Conservation (phyloP, 2,888 invertebrate genomes). For the Cylloceria caligata region DNA sequence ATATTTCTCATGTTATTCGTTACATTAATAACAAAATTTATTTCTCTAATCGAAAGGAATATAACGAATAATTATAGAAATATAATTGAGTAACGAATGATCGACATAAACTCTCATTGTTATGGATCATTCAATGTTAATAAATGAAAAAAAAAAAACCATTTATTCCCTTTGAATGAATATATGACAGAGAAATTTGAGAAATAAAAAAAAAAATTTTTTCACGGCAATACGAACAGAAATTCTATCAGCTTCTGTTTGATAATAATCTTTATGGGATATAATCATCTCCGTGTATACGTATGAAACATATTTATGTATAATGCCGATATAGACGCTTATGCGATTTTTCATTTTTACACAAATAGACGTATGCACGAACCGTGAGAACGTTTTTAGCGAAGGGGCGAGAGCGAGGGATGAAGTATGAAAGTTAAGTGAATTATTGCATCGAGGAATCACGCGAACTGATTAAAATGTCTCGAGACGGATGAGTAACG, state of each 20-base stretch:
- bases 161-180: background rate
- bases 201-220: background rate
- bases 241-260: background rate
- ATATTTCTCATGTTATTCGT: background rate
- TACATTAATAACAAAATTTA: background rate
- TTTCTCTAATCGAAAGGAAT: background rate
- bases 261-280: constrained; percentile 18
- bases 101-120: background rate
- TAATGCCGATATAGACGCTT: constrained; percentile 36
- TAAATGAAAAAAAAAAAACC: background rate
- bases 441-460: constrained; percentile 3
- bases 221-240: background rate
- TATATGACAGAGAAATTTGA: background rate
- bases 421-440: constrained; percentile 22
- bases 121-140: background rate
- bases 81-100: background rate
- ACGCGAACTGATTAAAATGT: background rate
- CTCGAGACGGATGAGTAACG: background rate
- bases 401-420: constrained; percentile 47
- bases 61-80: background rate
- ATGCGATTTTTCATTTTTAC: constrained; percentile 20
- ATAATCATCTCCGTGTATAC: constrained; percentile 3
- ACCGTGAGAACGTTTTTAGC: background rate
- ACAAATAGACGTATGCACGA: constrained; percentile 39
- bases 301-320: constrained; percentile 39